A percentile compares a stretch with the other conserved stretches of the same genome.
These are phyloP conservation scores for Drosophila ezoana DNA, from an alignment of 2,888 invertebrate species.

Conservation along the genomic window DNA sequence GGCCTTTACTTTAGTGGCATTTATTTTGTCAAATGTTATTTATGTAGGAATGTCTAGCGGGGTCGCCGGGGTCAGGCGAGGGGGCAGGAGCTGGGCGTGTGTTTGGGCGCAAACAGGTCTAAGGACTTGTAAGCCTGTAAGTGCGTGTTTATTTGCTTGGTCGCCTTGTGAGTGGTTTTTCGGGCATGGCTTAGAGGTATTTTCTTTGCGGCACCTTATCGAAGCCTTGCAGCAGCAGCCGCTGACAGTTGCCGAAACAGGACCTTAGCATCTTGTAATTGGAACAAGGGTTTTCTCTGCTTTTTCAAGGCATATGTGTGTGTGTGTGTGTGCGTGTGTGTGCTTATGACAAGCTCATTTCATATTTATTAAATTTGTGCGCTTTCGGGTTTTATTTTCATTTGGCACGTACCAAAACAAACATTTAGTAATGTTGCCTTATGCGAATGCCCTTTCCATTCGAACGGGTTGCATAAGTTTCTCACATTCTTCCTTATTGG, in stretches of 20 bases:
- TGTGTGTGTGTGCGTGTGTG: conserved; percentile 37
- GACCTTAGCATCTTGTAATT: conserved; percentile 53
- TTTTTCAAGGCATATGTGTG: not conserved
- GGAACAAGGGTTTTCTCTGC: conserved; percentile 55
- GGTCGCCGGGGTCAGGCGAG: not conserved
- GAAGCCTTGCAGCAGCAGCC: conserved; percentile 52
- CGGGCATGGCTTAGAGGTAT: conserved; percentile 61
- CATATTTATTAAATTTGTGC: conserved; percentile 74
- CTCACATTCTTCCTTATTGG: not conserved
- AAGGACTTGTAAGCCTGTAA: conserved; percentile 61
- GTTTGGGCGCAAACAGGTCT: not conserved
- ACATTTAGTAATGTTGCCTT: conserved; percentile 45
- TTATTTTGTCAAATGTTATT: conserved; percentile 74
- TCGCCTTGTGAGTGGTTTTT: conserved; percentile 37
- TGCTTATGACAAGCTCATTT: conserved; percentile 74
- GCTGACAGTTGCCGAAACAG: conserved; percentile 25
- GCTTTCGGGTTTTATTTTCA: conserved; percentile 68
- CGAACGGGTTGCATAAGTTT: conserved; percentile 3
- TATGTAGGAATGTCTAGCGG: conserved; percentile 49
- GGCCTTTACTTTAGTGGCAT: conserved; percentile 63
- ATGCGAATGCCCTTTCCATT: conserved; percentile 37
- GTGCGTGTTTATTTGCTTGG: conserved; percentile 72
- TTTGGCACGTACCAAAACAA: conserved; percentile 71
- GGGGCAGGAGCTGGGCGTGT: not conserved
- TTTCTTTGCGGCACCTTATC: conserved; percentile 67